Conservation (phyloP, 53 echinoderm and acorn worm genomes). For the Glandiceps talaboti region DNA sequence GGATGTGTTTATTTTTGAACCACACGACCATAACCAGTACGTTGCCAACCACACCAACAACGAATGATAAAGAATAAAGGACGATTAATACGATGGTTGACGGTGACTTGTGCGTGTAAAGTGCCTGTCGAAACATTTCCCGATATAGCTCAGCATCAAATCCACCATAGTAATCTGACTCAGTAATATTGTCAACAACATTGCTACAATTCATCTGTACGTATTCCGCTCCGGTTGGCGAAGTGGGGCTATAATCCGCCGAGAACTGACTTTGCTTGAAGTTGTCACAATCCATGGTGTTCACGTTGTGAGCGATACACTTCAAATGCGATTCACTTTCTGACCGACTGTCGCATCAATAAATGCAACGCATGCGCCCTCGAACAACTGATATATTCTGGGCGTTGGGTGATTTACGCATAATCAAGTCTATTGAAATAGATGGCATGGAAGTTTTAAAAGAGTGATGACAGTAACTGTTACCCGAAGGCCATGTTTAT, state of each 20-base stretch:
- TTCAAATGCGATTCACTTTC: no score
- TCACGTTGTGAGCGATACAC: no score
- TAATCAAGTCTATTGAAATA: no score
- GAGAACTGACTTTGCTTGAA: not conserved
- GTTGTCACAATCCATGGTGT: not conserved
- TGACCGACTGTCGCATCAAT: no score
- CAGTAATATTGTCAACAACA: not conserved
- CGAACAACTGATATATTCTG: no score
- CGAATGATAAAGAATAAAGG: constrained; percentile 38
- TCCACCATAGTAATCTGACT: not conserved
- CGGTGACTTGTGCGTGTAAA: not conserved
- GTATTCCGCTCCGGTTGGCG: not conserved
- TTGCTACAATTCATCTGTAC: not conserved
- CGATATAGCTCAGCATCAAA: not conserved
- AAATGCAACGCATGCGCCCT: no score
- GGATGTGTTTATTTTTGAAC: constrained; percentile 8
- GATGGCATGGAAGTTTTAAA: no score
- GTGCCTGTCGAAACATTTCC: not conserved
- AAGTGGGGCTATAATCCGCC: not conserved
- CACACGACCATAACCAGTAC: constrained; percentile 74
- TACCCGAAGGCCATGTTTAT: no score
- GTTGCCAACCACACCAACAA: constrained; percentile 66
- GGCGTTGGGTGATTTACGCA: no score
- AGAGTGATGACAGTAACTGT: no score
- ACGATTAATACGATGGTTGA: constrained; percentile 18